Conservation (phyloP, 2,888 invertebrate genomes). For the Ecliptopera silaceata region DNA sequence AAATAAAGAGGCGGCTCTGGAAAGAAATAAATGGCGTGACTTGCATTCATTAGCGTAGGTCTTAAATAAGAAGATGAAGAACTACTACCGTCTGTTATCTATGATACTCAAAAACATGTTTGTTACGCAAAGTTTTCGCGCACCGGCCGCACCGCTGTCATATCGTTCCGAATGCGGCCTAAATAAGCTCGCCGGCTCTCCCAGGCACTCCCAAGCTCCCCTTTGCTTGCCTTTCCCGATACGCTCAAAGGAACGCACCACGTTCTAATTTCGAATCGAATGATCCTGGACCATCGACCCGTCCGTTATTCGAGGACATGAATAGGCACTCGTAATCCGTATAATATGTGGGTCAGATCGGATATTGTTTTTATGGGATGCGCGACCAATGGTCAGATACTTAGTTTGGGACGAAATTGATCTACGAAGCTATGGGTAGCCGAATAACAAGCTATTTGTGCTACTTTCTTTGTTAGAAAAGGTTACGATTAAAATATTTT, state of each 20-base stretch:
- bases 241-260: conserved; percentile 71
- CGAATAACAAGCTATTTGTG: conserved; percentile 15
- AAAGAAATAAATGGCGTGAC: too few relatives aligned
- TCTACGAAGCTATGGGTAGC: conserved; percentile 13
- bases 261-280: conserved; percentile 69
- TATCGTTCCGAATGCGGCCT: conserved; percentile 40
- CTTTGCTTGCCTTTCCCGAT: conserved; percentile 66
- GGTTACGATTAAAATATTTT: too few relatives aligned
- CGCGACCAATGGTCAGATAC: conserved; percentile 17
- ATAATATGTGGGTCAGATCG: conserved; percentile 37
- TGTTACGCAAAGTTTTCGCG: conserved; percentile 1
- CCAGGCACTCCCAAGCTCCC: conserved; percentile 44
- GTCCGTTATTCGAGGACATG: conserved; percentile 25
- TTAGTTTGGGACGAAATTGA: conserved; percentile 19
- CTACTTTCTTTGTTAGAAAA: not conserved
- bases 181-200: conserved; percentile 52
- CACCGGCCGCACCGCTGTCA: too few relatives aligned
- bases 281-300: conserved; percentile 42
- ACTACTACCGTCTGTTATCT: too few relatives aligned
- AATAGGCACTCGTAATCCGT: conserved; percentile 5
- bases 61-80: too few relatives aligned
- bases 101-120: not conserved
- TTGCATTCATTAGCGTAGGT: too few relatives aligned
- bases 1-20: too few relatives aligned
- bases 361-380: conserved; percentile 25